A percentile compares a stretch with the other conserved stretches of the same genome.
phyloP scores from a whole-genome alignment of 1,140 invertebrate genomes.

The Doryteuthis pealeii region DNA sequence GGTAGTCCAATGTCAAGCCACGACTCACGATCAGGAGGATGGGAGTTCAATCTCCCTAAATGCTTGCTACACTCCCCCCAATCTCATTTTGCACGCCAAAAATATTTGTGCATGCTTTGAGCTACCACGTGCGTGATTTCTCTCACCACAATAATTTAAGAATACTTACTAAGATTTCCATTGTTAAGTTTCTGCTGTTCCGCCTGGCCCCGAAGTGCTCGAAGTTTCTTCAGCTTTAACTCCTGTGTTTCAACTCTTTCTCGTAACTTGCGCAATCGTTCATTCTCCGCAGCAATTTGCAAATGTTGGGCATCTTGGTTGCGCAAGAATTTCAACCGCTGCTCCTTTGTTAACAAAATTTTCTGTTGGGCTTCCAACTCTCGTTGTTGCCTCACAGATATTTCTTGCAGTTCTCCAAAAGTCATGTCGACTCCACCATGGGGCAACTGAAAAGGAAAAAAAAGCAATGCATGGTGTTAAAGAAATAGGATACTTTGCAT shows the following conservation, averaged over 20 bases:
- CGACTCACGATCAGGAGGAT: too few relatives aligned
- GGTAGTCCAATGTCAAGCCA: too few relatives aligned
- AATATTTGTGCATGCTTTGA: too few relatives aligned
- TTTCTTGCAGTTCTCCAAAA: conserved; percentile 89
- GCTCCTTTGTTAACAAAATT: conserved; percentile 85
- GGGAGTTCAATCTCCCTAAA: too few relatives aligned
- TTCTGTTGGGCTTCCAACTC: conserved; percentile 93
- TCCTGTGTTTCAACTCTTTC: conserved; percentile 93
- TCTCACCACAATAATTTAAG: too few relatives aligned
- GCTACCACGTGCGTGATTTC: too few relatives aligned
- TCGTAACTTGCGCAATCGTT: conserved; percentile 79
- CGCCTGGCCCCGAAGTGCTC: conserved; percentile 87
- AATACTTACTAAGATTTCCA: conserved; percentile 84
- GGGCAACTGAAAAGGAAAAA: conserved; percentile 71
- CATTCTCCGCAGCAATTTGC: conserved; percentile 83
- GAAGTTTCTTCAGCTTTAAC: conserved; percentile 83
- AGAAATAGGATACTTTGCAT: neutral
- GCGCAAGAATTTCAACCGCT: conserved; percentile 90
- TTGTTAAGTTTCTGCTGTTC: conserved; percentile 88
- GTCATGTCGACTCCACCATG: conserved; percentile 74
- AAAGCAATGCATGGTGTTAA: neutral
- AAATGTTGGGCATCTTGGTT: conserved; percentile 84
- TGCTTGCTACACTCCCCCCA: too few relatives aligned
- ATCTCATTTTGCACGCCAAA: too few relatives aligned
- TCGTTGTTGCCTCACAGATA: conserved; percentile 92